Percentiles rank a stretch among this genome's conserved stretches.
phyloP scores from a whole-genome alignment of 64 coral and sea anemone species.

The Platygyra sinensis region DNA sequence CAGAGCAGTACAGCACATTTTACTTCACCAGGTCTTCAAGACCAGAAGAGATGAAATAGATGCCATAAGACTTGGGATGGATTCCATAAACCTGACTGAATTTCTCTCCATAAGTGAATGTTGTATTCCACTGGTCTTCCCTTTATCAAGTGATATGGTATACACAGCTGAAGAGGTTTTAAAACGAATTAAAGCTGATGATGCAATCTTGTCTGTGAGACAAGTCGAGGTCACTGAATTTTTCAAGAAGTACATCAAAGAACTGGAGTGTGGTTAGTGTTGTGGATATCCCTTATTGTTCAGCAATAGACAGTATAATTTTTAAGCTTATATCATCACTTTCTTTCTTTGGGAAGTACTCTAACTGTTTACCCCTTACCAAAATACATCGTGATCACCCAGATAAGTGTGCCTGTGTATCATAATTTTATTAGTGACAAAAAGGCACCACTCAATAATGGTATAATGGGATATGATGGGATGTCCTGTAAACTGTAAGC shows the following conservation, averaged over 20 bases:
- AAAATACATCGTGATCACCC: too few species aligned
- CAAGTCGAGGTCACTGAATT: background rate
- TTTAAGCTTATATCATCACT: too few species aligned
- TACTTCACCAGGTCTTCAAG: constrained; percentile 41
- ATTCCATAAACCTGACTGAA: background rate
- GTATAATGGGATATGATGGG: too few species aligned
- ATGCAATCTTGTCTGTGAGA: background rate
- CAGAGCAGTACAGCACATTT: constrained; percentile 30
- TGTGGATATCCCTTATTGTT: too few species aligned
- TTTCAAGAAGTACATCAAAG: background rate
- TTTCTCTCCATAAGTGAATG: background rate
- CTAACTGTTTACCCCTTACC: too few species aligned
- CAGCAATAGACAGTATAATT: too few species aligned
- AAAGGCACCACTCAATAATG: too few species aligned
- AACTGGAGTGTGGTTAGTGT: background rate
- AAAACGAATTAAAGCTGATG: background rate
- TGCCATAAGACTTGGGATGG: background rate
- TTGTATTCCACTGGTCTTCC: background rate
- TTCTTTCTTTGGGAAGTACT: too few species aligned
- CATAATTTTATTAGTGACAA: too few species aligned
- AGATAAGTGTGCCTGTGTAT: too few species aligned
- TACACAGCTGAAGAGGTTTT: background rate
- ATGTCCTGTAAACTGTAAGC: too few species aligned
- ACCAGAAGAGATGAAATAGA: constrained; percentile 14
- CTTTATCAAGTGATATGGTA: background rate